Evolutionary conservation across 2,888 invertebrate species (phyloP).

Genomic region (Nomada hirtipes): DNA sequence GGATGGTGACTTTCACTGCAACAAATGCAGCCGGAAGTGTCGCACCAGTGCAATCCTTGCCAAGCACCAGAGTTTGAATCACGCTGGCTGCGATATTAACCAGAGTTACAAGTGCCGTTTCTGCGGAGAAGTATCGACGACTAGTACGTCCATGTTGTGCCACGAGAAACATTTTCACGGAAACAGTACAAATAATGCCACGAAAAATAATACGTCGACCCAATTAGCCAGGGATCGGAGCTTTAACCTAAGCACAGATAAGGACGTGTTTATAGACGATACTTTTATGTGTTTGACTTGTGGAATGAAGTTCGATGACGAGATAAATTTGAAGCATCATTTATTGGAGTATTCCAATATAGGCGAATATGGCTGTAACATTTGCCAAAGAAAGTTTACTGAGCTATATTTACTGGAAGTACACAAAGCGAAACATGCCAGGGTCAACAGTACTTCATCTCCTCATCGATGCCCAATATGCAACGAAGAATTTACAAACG

Average conservation of each 20-base stretch:
- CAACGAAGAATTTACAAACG: slow-evolving; percentile 41
- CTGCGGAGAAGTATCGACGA: slow-evolving; percentile 61
- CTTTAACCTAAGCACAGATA: too few species aligned
- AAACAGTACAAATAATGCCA: not conserved
- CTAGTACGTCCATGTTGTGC: slow-evolving; percentile 47
- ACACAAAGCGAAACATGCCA: slow-evolving; percentile 52
- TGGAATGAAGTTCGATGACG: slow-evolving; percentile 12
- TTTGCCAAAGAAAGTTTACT: slow-evolving; percentile 49
- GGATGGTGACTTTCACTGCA: slow-evolving; percentile 64
- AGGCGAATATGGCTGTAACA: slow-evolving; percentile 29
- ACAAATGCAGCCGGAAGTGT: slow-evolving; percentile 62
- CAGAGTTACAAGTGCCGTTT: slow-evolving; percentile 47
- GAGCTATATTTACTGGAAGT: slow-evolving; percentile 30
- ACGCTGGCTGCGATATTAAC: slow-evolving; percentile 12
- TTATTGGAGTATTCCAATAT: slow-evolving; percentile 44
- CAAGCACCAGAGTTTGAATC: slow-evolving; percentile 64
- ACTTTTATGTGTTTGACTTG: slow-evolving; percentile 30
- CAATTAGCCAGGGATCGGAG: not conserved
- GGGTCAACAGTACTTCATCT: not conserved
- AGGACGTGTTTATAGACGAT: not conserved
- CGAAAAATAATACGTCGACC: not conserved
- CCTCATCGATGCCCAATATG: slow-evolving; percentile 57
- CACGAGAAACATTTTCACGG: slow-evolving; percentile 70
- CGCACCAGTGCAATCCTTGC: slow-evolving; percentile 45
- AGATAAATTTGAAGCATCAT: slow-evolving; percentile 32